These are phyloP conservation scores for Ibidorhyncha struthersii DNA, from an alignment of 2,113 vertebrate genomes.

Conservation along the genomic window DNA sequence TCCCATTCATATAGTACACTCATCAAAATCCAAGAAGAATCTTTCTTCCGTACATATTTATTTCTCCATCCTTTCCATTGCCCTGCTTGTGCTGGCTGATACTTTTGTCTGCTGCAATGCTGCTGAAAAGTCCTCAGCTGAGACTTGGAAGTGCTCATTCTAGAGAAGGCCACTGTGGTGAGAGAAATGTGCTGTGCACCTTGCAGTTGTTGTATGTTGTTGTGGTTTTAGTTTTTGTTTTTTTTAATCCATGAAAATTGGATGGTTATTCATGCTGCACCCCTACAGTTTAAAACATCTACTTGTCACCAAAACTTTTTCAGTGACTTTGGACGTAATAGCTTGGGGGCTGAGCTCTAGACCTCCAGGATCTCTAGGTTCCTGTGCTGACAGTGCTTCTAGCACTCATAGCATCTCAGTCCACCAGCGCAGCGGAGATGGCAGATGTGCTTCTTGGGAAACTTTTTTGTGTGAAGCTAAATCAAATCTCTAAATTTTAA, in stretches of 20 bases:
- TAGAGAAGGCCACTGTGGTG: background rate
- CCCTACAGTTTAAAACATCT: background rate
- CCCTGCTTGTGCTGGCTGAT: background rate
- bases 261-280: background rate
- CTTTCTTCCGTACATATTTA: background rate
- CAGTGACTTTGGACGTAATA: background rate
- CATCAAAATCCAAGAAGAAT: background rate
- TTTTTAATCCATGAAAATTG: background rate
- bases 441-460: constrained; percentile 30
- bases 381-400: background rate
- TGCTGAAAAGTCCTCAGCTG: background rate
- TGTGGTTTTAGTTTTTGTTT: background rate
- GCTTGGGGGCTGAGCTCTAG: background rate
- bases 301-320: background rate
- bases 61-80: background rate
- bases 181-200: background rate
- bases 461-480: background rate
- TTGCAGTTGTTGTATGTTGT: background rate
- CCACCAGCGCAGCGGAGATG: background rate
- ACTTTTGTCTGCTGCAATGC: background rate
- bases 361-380: background rate
- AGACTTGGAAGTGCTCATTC: background rate
- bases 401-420: background rate
- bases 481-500: constrained; percentile 35
- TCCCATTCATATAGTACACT: background rate